Percentiles rank a stretch among this genome's conserved stretches.
phyloP scores from a whole-genome alignment of 2,888 invertebrate species.

The Drosophila neutralis region DNA sequence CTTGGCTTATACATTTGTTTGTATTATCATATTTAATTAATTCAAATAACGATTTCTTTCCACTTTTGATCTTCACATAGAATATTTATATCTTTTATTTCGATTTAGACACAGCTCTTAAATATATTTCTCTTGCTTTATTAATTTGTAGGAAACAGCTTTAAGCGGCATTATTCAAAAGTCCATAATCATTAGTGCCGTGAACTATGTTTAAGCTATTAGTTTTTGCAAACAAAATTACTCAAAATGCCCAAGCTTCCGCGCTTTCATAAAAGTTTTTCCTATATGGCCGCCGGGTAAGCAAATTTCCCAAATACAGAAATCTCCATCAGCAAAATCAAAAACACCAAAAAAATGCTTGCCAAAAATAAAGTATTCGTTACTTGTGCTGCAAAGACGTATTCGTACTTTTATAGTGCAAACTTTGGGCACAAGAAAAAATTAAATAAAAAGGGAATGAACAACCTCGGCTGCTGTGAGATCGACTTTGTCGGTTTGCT shows the following conservation, averaged over 20 bases:
- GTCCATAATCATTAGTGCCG: background rate
- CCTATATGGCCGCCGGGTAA: conserved; percentile 33
- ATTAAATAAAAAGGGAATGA: conserved; percentile 55
- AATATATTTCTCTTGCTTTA: background rate
- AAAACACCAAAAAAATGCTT: background rate
- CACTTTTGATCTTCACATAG: background rate
- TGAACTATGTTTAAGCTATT: background rate
- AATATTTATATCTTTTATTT: background rate
- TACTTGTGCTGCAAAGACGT: conserved; percentile 34
- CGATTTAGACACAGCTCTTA: background rate
- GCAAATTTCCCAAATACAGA: conserved; percentile 38
- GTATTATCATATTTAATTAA: background rate
- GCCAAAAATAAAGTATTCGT: conserved; percentile 28
- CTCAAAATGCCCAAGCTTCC: conserved; percentile 41
- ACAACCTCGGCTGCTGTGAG: conserved; percentile 37
- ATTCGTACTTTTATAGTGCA: conserved; percentile 39
- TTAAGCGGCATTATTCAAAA: background rate
- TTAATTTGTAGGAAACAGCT: background rate
- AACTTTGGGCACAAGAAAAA: conserved; percentile 33
- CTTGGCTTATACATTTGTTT: background rate
- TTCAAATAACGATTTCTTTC: background rate
- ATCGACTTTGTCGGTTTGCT: conserved; percentile 45
- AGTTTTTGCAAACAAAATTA: background rate
- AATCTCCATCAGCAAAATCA: conserved; percentile 10
- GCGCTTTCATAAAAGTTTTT: conserved; percentile 36